A percentile compares a stretch with the other conserved stretches of the same genome.
Conservation (phyloP, 2,888 invertebrate genomes). For the Buathra laborator region DNA sequence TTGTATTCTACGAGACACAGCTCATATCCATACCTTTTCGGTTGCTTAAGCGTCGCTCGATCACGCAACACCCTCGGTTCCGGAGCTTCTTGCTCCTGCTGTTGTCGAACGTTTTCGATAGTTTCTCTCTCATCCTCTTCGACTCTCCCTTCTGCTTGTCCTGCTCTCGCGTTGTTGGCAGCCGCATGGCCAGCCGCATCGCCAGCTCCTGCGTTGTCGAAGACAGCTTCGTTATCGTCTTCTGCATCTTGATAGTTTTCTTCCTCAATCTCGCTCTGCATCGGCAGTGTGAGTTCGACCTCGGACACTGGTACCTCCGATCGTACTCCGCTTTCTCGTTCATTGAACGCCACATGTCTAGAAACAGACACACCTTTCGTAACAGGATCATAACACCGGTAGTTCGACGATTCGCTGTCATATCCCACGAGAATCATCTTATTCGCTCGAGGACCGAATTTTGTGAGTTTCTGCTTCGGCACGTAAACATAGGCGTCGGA, state of each 20-base stretch:
- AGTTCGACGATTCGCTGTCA: constrained; percentile 15
- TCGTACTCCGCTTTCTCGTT: not conserved
- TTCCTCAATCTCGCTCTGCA: no score
- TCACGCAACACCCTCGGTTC: constrained; percentile 37
- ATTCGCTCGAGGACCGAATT: constrained; percentile 7
- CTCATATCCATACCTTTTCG: constrained; percentile 41
- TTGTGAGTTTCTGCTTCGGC: not conserved
- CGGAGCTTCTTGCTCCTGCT: no score
- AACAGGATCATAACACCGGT: not conserved
- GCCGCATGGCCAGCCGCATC: no score
- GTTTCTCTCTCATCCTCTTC: no score
- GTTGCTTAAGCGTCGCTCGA: constrained; percentile 34
- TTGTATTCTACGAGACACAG: constrained; percentile 51
- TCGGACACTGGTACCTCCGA: not conserved
- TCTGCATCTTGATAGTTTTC: no score
- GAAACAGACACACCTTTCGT: constrained; percentile 6
- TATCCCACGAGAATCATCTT: constrained; percentile 12
- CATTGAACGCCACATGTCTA: constrained; percentile 6
- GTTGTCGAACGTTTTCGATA: no score
- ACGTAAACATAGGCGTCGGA: not conserved
- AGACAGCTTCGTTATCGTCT: no score
- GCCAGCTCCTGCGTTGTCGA: no score
- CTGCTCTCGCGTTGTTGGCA: not conserved
- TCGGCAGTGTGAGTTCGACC: not conserved
- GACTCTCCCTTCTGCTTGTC: not conserved